Percentiles rank a stretch among this genome's conserved stretches.
Evolutionary conservation across 2,888 invertebrate species (phyloP).

Genomic region (Andrena praecox): DNA sequence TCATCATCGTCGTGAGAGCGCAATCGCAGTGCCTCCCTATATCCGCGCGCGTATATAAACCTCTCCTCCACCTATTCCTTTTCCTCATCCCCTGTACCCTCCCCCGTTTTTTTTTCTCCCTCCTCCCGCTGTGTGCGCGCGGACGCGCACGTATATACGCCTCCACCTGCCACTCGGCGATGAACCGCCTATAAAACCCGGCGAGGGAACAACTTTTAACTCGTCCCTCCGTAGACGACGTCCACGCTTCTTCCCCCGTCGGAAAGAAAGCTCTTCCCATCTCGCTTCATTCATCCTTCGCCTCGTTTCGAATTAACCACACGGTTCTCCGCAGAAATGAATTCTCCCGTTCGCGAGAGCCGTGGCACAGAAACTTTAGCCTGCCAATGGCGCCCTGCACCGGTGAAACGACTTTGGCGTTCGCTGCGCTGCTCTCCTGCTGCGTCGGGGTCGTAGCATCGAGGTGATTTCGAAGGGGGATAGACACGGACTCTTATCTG

Average conservation of each 20-base stretch:
- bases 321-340: not conserved
- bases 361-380: not conserved
- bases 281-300: not conserved
- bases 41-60: slow-evolving; percentile 50
- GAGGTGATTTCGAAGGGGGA: too few relatives aligned
- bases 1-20: slow-evolving; percentile 77
- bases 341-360: not conserved
- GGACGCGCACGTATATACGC: slow-evolving; percentile 67
- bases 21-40: slow-evolving; percentile 66
- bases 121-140: slow-evolving; percentile 26
- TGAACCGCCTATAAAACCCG: slow-evolving; percentile 76
- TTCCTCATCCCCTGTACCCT: slow-evolving; percentile 27
- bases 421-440: too few relatives aligned
- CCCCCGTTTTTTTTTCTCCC: slow-evolving; percentile 10
- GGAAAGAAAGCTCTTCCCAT: not conserved
- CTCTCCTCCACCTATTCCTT: slow-evolving; percentile 53
- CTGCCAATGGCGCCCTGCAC: too few relatives aligned
- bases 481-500: too few relatives aligned
- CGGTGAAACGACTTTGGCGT: too few relatives aligned
- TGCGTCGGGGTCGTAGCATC: too few relatives aligned
- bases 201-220: slow-evolving; percentile 72
- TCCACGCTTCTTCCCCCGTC: slow-evolving; percentile 39
- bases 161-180: slow-evolving; percentile 77
- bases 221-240: slow-evolving; percentile 71
- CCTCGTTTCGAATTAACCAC: not conserved